These are phyloP conservation scores for Stichodactyla mertensii DNA, from an alignment of 64 coral and sea anemone genomes.

Conservation along the genomic window DNA sequence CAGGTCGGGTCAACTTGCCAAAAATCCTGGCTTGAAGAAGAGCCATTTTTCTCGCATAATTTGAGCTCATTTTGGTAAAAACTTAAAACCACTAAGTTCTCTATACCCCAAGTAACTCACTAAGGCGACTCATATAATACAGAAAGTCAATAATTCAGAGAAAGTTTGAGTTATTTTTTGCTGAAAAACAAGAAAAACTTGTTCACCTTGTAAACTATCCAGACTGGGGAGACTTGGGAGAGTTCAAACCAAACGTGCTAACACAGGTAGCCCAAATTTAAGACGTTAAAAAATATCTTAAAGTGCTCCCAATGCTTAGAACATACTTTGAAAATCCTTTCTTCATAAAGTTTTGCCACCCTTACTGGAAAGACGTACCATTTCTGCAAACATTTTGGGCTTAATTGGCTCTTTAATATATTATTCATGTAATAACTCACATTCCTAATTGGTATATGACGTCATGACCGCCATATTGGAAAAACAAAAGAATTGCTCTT, in stretches of 20 bases:
- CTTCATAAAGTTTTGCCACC: too few relatives aligned
- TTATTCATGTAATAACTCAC: too few relatives aligned
- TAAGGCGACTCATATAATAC: not conserved
- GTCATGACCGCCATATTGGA: too few relatives aligned
- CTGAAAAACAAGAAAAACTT: too few relatives aligned
- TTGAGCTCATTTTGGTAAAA: slow-evolving; percentile 63
- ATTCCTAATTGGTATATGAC: too few relatives aligned
- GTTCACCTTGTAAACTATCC: not conserved
- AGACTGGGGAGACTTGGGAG: not conserved
- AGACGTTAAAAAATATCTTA: not conserved
- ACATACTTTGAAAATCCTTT: too few relatives aligned
- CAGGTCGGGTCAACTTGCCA: slow-evolving; percentile 87
- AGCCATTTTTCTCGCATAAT: slow-evolving; percentile 87
- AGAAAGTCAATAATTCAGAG: not conserved
- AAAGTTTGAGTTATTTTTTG: not conserved
- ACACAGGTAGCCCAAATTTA: not conserved
- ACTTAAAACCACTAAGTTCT: not conserved
- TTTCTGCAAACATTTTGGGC: too few relatives aligned
- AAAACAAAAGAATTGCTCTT: too few relatives aligned
- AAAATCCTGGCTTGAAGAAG: slow-evolving; percentile 94
- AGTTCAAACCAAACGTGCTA: not conserved
- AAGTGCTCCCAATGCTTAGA: not conserved
- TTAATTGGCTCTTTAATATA: too few relatives aligned
- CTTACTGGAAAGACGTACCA: too few relatives aligned
- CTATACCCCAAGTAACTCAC: not conserved